Conservation (phyloP, 37 sponge, comb jelly and placozoan species). For the Aplysina aerophoba region DNA sequence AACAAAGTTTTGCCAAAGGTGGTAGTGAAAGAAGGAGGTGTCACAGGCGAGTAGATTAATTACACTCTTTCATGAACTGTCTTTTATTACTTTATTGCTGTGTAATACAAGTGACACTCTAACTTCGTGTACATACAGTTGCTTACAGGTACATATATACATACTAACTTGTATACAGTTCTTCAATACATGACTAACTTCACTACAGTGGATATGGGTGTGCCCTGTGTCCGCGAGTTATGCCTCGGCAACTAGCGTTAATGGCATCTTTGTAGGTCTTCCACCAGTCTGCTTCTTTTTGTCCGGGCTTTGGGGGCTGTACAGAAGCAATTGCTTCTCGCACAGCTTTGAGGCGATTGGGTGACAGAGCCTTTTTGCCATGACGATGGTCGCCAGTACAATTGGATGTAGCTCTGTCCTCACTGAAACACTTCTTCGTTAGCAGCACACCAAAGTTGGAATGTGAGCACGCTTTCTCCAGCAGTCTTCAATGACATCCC, state of each 20-base stretch:
- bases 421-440: background rate
- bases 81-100: too few species aligned
- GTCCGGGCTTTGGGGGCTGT: background rate
- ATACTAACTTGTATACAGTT: background rate
- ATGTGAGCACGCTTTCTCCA: conserved; percentile 3
- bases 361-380: background rate
- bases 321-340: conserved; percentile 7
- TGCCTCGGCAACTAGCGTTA: background rate
- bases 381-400: background rate
- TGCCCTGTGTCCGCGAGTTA: conserved; percentile 4
- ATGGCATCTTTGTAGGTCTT: background rate
- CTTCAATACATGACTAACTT: background rate
- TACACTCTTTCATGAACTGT: background rate
- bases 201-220: background rate
- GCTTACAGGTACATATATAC: too few species aligned
- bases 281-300: background rate
- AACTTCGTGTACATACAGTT: too few species aligned
- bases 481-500: background rate
- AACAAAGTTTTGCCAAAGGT: conserved; percentile 7
- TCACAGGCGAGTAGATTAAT: background rate
- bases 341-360: conserved; percentile 4
- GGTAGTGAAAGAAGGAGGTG: conserved; percentile 8
- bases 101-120: too few species aligned
- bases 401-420: conserved; percentile 7
- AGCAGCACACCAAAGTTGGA: background rate